Conservation (phyloP, 2,888 invertebrate genomes). For the Liodrosophila aerea region DNA sequence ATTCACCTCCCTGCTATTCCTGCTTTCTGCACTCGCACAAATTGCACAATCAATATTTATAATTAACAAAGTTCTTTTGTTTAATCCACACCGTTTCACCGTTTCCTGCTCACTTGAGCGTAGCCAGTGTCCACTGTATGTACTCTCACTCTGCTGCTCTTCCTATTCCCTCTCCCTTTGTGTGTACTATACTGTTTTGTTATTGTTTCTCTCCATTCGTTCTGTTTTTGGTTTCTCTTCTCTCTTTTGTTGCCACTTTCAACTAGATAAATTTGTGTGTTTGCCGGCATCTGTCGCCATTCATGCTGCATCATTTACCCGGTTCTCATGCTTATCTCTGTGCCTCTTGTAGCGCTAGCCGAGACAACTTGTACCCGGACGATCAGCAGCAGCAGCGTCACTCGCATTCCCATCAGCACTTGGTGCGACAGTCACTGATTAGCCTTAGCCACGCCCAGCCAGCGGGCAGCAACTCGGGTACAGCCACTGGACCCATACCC, state of each 20-base stretch:
- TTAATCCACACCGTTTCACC: conserved; percentile 62
- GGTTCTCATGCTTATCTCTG: conserved; percentile 61
- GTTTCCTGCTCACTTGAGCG: conserved; percentile 74
- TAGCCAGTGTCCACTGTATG: conserved; percentile 44
- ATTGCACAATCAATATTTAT: conserved; percentile 75
- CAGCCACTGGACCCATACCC: conserved; percentile 45
- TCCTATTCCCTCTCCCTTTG: neutral
- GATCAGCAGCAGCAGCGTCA: conserved; percentile 74
- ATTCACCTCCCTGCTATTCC: neutral
- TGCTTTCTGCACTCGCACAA: conserved; percentile 8
- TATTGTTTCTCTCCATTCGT: conserved; percentile 6
- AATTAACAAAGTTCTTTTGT: conserved; percentile 70
- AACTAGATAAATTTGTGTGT: conserved; percentile 66
- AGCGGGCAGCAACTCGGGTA: conserved; percentile 40
- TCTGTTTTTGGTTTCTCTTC: neutral
- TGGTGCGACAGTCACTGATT: conserved; percentile 82
- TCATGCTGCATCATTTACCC: conserved; percentile 33
- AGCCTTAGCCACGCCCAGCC: conserved; percentile 81
- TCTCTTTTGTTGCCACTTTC: conserved; percentile 23
- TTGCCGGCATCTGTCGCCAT: conserved; percentile 51
- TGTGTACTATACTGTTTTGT: conserved; percentile 20
- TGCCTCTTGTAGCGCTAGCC: conserved; percentile 79
- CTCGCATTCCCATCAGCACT: conserved; percentile 80
- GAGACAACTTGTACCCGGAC: conserved; percentile 81
- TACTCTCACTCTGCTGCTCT: conserved; percentile 1